Evolutionary conservation across 2,888 invertebrate species (phyloP).

Genomic region (Caenorhabditis afra): DNA sequence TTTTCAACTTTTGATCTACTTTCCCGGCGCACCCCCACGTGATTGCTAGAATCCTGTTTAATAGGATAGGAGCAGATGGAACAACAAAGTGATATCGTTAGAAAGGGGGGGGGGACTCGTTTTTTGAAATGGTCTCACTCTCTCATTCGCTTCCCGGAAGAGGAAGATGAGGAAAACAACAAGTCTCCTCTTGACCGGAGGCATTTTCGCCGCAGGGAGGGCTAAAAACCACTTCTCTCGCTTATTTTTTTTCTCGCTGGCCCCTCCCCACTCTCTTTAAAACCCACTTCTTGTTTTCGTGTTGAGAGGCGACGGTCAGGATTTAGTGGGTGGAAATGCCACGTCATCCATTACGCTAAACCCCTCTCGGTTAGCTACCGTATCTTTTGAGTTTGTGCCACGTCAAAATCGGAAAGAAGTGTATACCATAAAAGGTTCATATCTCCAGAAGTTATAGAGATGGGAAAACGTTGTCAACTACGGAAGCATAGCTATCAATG

Average conservation of each 20-base stretch:
- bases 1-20: background rate
- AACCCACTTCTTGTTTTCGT: background rate
- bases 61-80: background rate
- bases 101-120: background rate
- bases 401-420: too few species aligned
- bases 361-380: too few species aligned
- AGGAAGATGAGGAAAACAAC: too few species aligned
- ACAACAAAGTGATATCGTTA: background rate
- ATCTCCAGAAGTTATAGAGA: too few species aligned
- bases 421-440: too few species aligned
- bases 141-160: background rate
- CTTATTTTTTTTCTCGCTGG: background rate
- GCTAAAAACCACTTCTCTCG: slow-evolving; percentile 13
- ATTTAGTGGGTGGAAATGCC: too few species aligned
- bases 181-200: slow-evolving; percentile 1
- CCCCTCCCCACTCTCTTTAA: background rate
- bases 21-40: background rate
- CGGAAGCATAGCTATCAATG: too few species aligned
- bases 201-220: background rate
- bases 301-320: too few species aligned
- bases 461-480: too few species aligned
- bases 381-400: too few species aligned
- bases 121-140: background rate
- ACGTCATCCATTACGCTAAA: too few species aligned
- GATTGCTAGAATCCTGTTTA: background rate